Evolutionary conservation across 2,797 vertebrate species (phyloP), one percentile per base, ranked within the genome.

Genomic region (Morus bassanus): DNA sequence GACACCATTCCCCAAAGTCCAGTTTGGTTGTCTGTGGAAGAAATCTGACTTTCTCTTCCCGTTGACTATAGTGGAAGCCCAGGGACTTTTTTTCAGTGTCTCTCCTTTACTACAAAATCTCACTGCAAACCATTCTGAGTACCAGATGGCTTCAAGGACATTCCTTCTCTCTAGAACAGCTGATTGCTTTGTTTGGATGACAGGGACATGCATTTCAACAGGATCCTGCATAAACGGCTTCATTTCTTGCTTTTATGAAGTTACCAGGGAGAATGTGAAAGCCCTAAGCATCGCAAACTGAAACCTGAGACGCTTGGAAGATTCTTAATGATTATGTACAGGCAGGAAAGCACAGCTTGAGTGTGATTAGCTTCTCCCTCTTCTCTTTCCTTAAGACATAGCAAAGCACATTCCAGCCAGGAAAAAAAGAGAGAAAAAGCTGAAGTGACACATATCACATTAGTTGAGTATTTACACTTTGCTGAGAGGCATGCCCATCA

Each of bases 311-410:
- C 0, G 9, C 68, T 76, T 86, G 80, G 56, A 90, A 95, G 69
- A 93, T 59, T 79, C 70, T 83, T 94, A 85, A 87, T 81, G 76
- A 73, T 78, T 74, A 53, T 15, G 24, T 77, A 67, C 30, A 83
- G 72, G 37, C 88, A 88, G 79, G 56, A 85, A 91, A 84, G 78
- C 81, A 91, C 79, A 90, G 91, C 92, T 94, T 76, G 83, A 86
- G 65, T 6, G 2, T 48, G 60, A 94, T 93, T 87, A 87, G 80
- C 35, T 59, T 94, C 35, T 94, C 33, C 43, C 17, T 77, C 60
- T 67, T 61, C 72, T 78, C 53, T 19, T 81, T 89, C 48, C 70
- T 85, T 45, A 93, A 92, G 65, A 64, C 63, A 35, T 28, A 80
- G 54, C 37, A 83, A 92, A 89, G 31, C 39, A 63, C 5, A 8